Evolutionary conservation across 2,888 invertebrate species (phyloP), one percentile per base, ranked within the genome.

Genomic region (Megalurothrips usitatus): DNA sequence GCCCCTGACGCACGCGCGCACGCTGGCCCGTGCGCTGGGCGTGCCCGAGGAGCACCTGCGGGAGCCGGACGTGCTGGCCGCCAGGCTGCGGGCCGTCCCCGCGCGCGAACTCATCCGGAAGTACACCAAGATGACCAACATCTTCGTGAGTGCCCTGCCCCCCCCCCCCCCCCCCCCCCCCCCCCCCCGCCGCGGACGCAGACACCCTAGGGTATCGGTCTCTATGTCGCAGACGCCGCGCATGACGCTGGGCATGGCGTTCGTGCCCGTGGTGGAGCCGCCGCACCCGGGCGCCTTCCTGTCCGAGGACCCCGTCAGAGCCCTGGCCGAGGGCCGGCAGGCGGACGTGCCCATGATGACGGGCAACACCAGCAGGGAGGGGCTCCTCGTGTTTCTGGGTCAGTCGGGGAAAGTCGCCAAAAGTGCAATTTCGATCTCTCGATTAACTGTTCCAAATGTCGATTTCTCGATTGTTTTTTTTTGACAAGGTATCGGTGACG

Each of bases 181-280:
- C 58, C 4, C 58, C 11, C 58, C 19, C 11, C 11, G 4, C 9
- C n/a, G 63, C 2, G 19, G 63, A 1, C 11, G 19, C 23, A n/a
- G 9, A n/a, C 63, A 63, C n/a, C 17, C 2, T 19, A 19, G 14
- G 63, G 9, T 49, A 12, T n/a, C n/a, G 1, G n/a, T 63, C n/a
- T n/a, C 63, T 6, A 6, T 12, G n/a, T 23, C 23, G 23, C 68
- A 68, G 68, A 68, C 68, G 68, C 68, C 68, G 68, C 68, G 68
- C 68, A 19, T 68, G 9, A 68, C 23, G 23, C 68, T 68, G 68
- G 68, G 68, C 23, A 23, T 23, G 23, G 19, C 8, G 23, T 68
- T 68, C 68, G 68, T 68, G 68, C 68, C 68, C 68, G n/a, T 23
- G 68, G 68, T 68, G 68, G 68, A 68, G 68, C 68, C 68, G 23